A percentile compares a stretch with the other conserved stretches of the same genome.
Evolutionary conservation across 2,797 vertebrate genomes (phyloP).

Genomic region (Podarcis siculus): DNA sequence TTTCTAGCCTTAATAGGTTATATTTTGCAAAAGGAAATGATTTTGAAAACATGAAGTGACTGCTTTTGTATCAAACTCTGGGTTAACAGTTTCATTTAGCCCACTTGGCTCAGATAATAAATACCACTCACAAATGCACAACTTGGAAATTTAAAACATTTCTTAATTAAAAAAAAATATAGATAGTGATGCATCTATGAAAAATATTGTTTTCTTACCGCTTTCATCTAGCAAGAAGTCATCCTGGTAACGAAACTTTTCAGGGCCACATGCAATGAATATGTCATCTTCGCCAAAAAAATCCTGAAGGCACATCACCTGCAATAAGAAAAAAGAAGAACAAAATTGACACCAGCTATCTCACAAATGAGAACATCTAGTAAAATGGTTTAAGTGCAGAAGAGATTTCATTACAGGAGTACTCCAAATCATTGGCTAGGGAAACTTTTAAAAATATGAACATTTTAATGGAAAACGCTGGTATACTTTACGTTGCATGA

Average conservation of each 20-base stretch:
- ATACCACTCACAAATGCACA: background rate
- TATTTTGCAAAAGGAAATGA: background rate
- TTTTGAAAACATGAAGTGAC: background rate
- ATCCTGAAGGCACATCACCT: constrained; percentile 96
- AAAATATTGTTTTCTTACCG: constrained; percentile 81
- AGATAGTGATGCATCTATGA: background rate
- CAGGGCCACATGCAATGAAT: constrained; percentile 97
- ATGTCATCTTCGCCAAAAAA: constrained; percentile 98
- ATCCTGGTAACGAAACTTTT: constrained; percentile 99
- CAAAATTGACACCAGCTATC: background rate
- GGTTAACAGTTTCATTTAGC: background rate
- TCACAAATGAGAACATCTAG: constrained; percentile 51
- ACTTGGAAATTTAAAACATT: constrained; percentile 41
- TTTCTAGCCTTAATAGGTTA: constrained; percentile 45
- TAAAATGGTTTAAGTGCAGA: constrained; percentile 67
- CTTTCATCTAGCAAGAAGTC: constrained; percentile 97
- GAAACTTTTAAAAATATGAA: constrained; percentile 71
- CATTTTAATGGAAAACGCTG: constrained; percentile 51
- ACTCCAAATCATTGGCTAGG: constrained; percentile 63
- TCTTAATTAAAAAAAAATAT: constrained; percentile 35
- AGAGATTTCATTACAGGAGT: constrained; percentile 55
- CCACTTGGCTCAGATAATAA: background rate
- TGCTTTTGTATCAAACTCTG: background rate
- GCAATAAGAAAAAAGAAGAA: constrained; percentile 73
- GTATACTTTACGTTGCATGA: constrained; percentile 2